These are phyloP conservation scores for Eulacestoma nigropectus DNA, from an alignment of 2,113 vertebrate genomes.

Conservation along the genomic window DNA sequence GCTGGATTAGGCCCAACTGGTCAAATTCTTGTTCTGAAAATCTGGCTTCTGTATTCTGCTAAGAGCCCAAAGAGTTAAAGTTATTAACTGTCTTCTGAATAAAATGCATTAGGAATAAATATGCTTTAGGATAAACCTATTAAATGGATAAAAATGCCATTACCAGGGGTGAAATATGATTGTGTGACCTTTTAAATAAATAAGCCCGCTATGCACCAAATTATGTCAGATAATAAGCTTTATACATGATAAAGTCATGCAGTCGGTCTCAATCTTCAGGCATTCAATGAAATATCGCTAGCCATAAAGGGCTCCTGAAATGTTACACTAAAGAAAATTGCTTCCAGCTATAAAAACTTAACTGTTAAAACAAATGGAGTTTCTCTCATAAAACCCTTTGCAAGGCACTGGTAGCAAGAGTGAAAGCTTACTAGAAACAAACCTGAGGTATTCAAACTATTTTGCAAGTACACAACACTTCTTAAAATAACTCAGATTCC, in stretches of 20 bases:
- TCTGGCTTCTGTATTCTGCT: background rate
- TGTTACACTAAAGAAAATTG: slow-evolving; percentile 56
- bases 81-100: slow-evolving; percentile 40
- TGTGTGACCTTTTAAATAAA: slow-evolving; percentile 66
- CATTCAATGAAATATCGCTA: background rate
- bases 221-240: slow-evolving; percentile 63
- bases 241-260: slow-evolving; percentile 51
- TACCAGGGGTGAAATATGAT: slow-evolving; percentile 57
- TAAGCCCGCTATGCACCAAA: slow-evolving; percentile 55
- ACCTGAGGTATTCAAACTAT: background rate
- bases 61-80: slow-evolving; percentile 22
- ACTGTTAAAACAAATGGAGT: slow-evolving; percentile 43
- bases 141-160: slow-evolving; percentile 67
- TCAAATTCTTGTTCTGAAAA: background rate
- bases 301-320: slow-evolving; percentile 50
- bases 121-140: slow-evolving; percentile 60
- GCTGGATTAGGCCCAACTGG: background rate
- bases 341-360: slow-evolving; percentile 55
- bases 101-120: slow-evolving; percentile 52
- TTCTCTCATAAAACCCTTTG: background rate
- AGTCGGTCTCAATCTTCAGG: slow-evolving; percentile 38
- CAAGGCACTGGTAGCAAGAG: background rate
- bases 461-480: background rate
- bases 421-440: background rate
- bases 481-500: slow-evolving; percentile 4